These are phyloP conservation scores for Zophobas atratus DNA, from an alignment of 1,140 invertebrate species.

Conservation along the genomic window DNA sequence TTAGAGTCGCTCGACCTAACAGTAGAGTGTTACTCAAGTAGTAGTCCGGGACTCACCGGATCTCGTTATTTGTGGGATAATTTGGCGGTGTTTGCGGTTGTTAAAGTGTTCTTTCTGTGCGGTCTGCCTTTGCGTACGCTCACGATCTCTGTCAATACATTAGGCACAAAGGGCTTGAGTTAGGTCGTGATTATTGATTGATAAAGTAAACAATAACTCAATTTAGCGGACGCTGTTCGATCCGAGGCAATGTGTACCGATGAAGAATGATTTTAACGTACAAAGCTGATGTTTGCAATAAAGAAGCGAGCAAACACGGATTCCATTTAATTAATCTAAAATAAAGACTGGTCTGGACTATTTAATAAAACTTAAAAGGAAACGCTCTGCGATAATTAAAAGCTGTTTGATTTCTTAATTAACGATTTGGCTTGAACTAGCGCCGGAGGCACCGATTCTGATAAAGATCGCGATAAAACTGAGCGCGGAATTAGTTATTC, in stretches of 20 bases:
- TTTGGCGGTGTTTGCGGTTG: too few relatives aligned
- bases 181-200: too few relatives aligned
- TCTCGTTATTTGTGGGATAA: too few relatives aligned
- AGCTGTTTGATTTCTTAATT: constrained; percentile 29
- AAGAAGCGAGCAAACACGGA: constrained; percentile 4
- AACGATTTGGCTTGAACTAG: neutral
- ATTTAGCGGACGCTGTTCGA: constrained; percentile 13
- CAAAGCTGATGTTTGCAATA: constrained; percentile 10
- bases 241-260: constrained; percentile 15
- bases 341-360: neutral
- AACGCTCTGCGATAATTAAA: constrained; percentile 29
- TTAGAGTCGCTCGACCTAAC: too few relatives aligned
- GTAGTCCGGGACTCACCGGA: too few relatives aligned
- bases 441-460: too few relatives aligned
- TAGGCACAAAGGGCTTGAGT: too few relatives aligned
- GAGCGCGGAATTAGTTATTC: too few relatives aligned
- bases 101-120: too few relatives aligned
- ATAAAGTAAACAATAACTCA: neutral
- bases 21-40: too few relatives aligned
- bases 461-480: too few relatives aligned
- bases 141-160: constrained; percentile 4
- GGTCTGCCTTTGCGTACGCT: too few relatives aligned
- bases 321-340: constrained; percentile 35
- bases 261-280: constrained; percentile 10
- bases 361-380: constrained; percentile 11